Base-by-base conservation (phyloP, 2,113 vertebrate species). In the Strix aluco region DNA sequence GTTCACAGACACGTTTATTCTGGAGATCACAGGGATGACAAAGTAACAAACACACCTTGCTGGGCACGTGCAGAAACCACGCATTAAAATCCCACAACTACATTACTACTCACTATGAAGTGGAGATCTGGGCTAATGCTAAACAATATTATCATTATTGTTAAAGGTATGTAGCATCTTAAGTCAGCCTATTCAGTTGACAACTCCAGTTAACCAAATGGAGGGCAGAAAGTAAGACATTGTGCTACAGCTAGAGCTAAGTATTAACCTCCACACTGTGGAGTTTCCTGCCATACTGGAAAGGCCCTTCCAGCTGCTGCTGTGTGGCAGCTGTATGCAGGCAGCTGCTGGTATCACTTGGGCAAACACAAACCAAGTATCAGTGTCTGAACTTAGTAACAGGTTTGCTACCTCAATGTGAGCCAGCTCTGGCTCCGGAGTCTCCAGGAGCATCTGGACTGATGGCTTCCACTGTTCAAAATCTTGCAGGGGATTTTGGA, bases 381-480 rank as follows among this genome's bases (percentile, higher is more conserved):
- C 23, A 30, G 10, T 58, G 88, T 82, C 74, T 75, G 16, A 85
- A 70, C 42, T 38, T 51, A 81, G 23, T 19, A 74, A 61, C 54
- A 92, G 69, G 62, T 70, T 70, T 83, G 10, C 17, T 65, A 99
- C 99, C 99, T 99, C 98, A 9, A 99, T 98, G 87, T 98, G 97
- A 40, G 98, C 98, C 92, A 98, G 94, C 1, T 97, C 97, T 91
- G 98, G 98, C 92, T 99, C 99, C 0, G 97, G 97, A 69, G 98
- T 71, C 19, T 99, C 98, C 97, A 99, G 96, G 19, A 99, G 97
- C 90, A 98, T 97, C 77, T 98, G 98, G 15, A 98, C 97, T 3
- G 93, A 89, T 9, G 94, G 96, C 73, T 96, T 98, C 99, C 99
- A 99, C 78, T 98, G 98, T 34, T 97, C 95, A 94, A 98, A 99